Conservation (phyloP, 2,113 vertebrate species). For the Oncorhynchus kisutch region DNA sequence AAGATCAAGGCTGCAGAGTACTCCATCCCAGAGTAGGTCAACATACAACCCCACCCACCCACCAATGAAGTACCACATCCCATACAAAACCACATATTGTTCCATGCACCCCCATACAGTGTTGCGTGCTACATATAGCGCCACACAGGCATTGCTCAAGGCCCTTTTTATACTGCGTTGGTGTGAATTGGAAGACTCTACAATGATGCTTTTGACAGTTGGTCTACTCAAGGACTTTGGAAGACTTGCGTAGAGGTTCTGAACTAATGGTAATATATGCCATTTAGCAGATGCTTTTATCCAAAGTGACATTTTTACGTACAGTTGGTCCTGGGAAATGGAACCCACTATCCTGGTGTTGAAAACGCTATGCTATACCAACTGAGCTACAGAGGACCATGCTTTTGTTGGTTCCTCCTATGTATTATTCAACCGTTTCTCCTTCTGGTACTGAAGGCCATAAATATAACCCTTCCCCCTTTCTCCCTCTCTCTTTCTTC, state of each 20-base stretch:
- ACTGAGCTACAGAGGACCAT: background rate
- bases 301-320: too few relatives aligned
- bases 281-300: too few relatives aligned
- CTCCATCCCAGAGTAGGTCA: constrained; percentile 95
- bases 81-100: too few relatives aligned
- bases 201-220: background rate
- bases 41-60: too few relatives aligned
- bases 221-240: too few relatives aligned
- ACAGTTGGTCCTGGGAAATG: too few relatives aligned
- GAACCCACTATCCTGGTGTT: too few relatives aligned
- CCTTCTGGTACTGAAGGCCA: background rate
- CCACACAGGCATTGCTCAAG: too few relatives aligned
- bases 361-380: too few relatives aligned
- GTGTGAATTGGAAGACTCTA: background rate
- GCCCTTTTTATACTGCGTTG: too few relatives aligned
- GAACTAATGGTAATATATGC: background rate
- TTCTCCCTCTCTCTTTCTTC: background rate
- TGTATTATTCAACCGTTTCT: background rate
- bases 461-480: background rate
- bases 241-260: background rate
- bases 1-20: constrained; percentile 99
- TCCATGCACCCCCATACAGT: background rate
- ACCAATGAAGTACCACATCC: too few relatives aligned
- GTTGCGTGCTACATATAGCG: too few relatives aligned
- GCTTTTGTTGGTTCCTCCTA: background rate